phyloP scores from a whole-genome alignment of 1,140 invertebrate genomes.

The Papilio machaon region DNA sequence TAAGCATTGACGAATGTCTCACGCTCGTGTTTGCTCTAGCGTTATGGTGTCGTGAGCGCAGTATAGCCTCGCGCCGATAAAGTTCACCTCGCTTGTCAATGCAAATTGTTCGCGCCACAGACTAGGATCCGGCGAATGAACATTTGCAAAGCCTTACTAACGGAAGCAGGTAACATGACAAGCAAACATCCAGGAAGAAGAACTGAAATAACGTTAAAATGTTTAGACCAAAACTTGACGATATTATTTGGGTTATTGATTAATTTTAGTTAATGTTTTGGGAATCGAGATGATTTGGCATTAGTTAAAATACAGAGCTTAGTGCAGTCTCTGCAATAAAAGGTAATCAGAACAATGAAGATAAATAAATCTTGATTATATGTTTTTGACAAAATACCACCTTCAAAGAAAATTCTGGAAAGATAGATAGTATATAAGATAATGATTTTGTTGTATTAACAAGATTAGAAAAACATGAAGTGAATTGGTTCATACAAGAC shows the following conservation, averaged over 20 bases:
- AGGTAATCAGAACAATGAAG: no score
- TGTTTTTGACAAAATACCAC: no score
- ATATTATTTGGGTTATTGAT: background rate
- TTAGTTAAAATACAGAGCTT: background rate
- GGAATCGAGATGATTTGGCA: background rate
- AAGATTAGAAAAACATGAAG: background rate
- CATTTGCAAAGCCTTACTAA: slow-evolving; percentile 46
- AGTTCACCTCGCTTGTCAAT: slow-evolving; percentile 57
- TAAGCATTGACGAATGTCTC: slow-evolving; percentile 58
- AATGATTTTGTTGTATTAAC: no score
- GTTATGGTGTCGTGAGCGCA: slow-evolving; percentile 62
- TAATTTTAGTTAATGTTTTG: background rate
- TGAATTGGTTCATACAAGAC: no score
- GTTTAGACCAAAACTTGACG: background rate
- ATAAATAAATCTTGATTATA: no score
- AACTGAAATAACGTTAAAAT: background rate
- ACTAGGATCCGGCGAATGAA: slow-evolving; percentile 29
- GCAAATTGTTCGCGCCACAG: slow-evolving; percentile 57
- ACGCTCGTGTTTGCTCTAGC: slow-evolving; percentile 63
- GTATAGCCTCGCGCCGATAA: slow-evolving; percentile 52
- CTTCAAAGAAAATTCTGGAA: no score
- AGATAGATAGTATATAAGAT: no score
- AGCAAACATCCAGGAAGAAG: slow-evolving; percentile 50
- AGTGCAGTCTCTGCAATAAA: background rate
- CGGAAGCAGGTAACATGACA: slow-evolving; percentile 53